Base-by-base conservation (phyloP, 2,797 vertebrate species). In the Labroides dimidiatus region DNA sequence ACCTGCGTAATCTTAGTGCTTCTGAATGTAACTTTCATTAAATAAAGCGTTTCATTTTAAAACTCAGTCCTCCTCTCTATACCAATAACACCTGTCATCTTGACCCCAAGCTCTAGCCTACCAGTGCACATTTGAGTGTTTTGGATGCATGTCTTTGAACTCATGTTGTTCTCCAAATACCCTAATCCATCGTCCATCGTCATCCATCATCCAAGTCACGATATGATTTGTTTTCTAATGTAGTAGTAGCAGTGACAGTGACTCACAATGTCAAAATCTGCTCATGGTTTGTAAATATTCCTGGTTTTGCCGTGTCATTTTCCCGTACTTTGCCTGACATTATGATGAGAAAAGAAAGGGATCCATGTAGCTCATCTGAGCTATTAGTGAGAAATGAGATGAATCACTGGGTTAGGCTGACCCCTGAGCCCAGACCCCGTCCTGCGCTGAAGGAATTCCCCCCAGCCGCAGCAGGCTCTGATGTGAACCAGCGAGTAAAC, bases 401-500 rank as follows among this genome's bases (percentile, higher is more conserved):
- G 82, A 86, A 63, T 80, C 80, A 75, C 10, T 83, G 72, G 50
- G 70, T 78, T 73, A n/a, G 67, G 59, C 15, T 82, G 81, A 86
- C 86, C 82, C 47, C 65, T 4, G 67, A 78, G 75, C 54, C 75
- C 24, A 45, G 36, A 69, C 49, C 63, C 37, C 14, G 53, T 61
- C 56, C 60, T 49, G 62, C 54, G 4, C 66, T 10, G 42, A 59
- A 69, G 76, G 77, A 83, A 33, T 73, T 70, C 77, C 83, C 86
- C 59, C 45, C 27, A 64, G 78, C 58, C 41, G 4, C 68, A 19
- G 63, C 53, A 5, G 56, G 57, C 65, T 72, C 85, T 80, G 82
- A 89, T 85, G 80, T 77, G 78, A 91, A 84, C 80, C 82, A 82
- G 58, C 19, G 72, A 78, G 80, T 81, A 87, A 90, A 90, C 86